Evolutionary conservation across 2,113 vertebrate species (phyloP), one percentile per base, ranked within the genome.

Genomic region (Kryptolebias marmoratus): DNA sequence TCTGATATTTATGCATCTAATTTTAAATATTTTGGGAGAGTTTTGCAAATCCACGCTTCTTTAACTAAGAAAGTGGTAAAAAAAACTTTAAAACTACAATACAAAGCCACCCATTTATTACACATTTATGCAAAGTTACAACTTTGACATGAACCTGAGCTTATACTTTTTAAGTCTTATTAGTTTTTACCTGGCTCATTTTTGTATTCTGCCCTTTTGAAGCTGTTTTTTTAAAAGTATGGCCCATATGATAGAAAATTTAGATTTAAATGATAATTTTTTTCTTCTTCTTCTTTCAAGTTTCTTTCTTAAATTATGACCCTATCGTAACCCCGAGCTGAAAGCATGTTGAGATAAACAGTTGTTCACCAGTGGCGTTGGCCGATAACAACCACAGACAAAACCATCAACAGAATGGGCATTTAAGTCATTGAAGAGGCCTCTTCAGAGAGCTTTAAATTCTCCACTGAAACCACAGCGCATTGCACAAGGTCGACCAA

Each of bases 391-490:
- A 75, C 68, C 81, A 64, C 73, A 80, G 3, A 45, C 13, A 52
- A 15, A 32, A 27, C 30, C 44, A 67, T 72, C 30, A 62, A 62
- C 16, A 61, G 2, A 61, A 22, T 32, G 67, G 81, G 11, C 18
- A 77, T 39, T 59, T 2, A 58, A 30, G 49, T 39, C 47, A n/a
- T 58, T 49, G 5, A 47, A 48, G 18, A 66, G 71, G 80, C 49
- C 49, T 59, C 59, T 14, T 57, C 27, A 36, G 61, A 27, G 11
- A 32, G 47, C 49, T 55, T 18, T 56, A 61, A 0, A 68, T 44
- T 73, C 68, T 83, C 69, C 56, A 11, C 32, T 54, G 50, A 70
- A 81, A 80, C 87, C 82, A 68, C 55, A 82, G 12, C 0, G 32
- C 74, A n/a, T 16, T 84, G 84, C 86, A 79, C n/a, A 45, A 57